Conservation (phyloP, 2,113 vertebrate species). For the Hippocampus mohnikei region DNA sequence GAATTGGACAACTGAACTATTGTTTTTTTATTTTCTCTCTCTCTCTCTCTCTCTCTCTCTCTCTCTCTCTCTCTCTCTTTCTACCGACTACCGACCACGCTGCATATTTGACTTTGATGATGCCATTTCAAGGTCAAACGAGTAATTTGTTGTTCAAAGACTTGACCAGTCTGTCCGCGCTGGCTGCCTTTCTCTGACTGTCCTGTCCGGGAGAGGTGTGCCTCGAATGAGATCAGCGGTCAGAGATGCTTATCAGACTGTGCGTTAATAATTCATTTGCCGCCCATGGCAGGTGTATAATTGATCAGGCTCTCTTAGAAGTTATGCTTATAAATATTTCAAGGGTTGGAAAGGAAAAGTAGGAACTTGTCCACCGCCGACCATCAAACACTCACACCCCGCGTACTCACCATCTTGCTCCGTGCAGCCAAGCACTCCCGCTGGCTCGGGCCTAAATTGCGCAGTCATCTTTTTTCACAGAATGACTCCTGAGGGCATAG, state of each 20-base stretch:
- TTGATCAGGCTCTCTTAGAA: constrained; percentile 8
- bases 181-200: constrained; percentile 1
- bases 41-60: too few species aligned
- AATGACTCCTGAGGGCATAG: neutral
- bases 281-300: neutral
- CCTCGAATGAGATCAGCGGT: neutral
- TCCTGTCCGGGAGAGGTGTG: neutral
- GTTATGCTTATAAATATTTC: constrained; percentile 4
- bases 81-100: too few species aligned
- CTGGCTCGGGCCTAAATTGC: neutral
- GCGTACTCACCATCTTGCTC: neutral
- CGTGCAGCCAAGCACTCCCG: neutral
- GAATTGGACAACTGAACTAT: too few species aligned
- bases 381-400: neutral
- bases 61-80: too few species aligned
- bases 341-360: neutral
- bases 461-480: neutral
- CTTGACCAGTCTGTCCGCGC: neutral
- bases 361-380: neutral
- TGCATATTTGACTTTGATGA: neutral
- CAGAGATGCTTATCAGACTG: neutral
- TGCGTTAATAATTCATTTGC: neutral
- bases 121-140: neutral
- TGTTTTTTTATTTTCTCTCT: too few species aligned
- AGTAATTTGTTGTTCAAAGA: neutral